Percentiles rank a stretch among this genome's conserved stretches.
phyloP scores from a whole-genome alignment of 2,797 vertebrate species.

The Clarias pachynema region DNA sequence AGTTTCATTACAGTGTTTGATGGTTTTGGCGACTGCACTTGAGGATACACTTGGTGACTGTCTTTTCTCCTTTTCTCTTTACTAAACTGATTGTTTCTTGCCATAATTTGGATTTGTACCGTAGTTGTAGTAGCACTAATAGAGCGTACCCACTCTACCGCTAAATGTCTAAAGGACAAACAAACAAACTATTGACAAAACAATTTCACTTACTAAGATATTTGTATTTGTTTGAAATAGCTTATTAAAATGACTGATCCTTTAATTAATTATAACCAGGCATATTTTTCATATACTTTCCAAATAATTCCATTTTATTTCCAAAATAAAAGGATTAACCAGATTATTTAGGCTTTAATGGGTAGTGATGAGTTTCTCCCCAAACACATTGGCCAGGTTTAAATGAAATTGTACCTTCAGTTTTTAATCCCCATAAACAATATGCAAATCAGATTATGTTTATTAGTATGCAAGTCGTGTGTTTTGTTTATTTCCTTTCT shows the following conservation, averaged over 20 bases:
- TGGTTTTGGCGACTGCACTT: too few relatives aligned
- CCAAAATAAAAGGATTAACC: not conserved
- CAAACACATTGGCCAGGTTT: not conserved
- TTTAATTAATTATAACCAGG: too few relatives aligned
- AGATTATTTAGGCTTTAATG: not conserved
- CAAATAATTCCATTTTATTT: not conserved
- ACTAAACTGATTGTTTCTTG: too few relatives aligned
- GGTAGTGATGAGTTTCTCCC: not conserved
- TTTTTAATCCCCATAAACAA: not conserved
- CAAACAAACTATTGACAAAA: too few relatives aligned
- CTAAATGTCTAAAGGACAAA: too few relatives aligned
- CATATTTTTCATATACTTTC: too few relatives aligned
- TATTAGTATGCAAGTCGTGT: not conserved
- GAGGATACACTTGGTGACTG: too few relatives aligned
- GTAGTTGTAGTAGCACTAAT: too few relatives aligned
- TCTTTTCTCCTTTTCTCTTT: too few relatives aligned
- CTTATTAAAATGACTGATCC: not conserved
- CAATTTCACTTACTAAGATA: not conserved
- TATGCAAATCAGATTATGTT: not conserved
- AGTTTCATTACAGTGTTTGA: too few relatives aligned
- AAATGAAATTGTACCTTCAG: not conserved
- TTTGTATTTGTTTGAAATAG: not conserved
- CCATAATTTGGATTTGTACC: too few relatives aligned
- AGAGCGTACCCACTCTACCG: too few relatives aligned
- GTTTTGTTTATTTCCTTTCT: conserved; percentile 63